phyloP scores from a whole-genome alignment of 2,113 vertebrate species.

The Heterotilapia buettikoferi region DNA sequence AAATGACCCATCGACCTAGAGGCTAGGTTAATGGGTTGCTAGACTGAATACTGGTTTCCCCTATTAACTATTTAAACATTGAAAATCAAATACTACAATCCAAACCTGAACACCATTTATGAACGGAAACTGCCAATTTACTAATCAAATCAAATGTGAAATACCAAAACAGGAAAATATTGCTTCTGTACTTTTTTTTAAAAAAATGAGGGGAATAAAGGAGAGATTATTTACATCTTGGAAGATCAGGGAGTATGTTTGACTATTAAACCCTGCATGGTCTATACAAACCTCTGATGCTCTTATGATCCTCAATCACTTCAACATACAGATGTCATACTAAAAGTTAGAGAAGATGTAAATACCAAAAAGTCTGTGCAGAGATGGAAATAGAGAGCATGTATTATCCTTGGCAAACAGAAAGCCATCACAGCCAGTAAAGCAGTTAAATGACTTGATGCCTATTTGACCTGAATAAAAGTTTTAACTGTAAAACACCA shows the following conservation, averaged over 20 bases:
- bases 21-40: not conserved
- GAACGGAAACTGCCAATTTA: not conserved
- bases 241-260: not conserved
- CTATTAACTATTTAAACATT: not conserved
- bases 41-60: not conserved
- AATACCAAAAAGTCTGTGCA: constrained; percentile 31
- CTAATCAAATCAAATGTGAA: not conserved
- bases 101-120: not conserved
- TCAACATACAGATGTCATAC: constrained; percentile 15
- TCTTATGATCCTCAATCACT: constrained; percentile 21
- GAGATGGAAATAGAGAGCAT: not conserved
- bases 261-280: not conserved
- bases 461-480: constrained; percentile 32
- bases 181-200: not conserved
- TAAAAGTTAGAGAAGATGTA: constrained; percentile 27
- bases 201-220: not conserved
- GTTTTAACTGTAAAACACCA: not conserved
- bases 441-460: constrained; percentile 10
- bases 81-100: not conserved
- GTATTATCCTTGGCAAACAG: not conserved
- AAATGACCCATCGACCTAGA: not conserved
- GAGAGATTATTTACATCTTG: not conserved
- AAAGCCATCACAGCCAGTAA: not conserved
- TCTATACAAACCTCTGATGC: not conserved
- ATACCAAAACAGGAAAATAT: not conserved